phyloP scores from a whole-genome alignment of 1,140 invertebrate genomes.

The Oreohelix idahoensis region DNA sequence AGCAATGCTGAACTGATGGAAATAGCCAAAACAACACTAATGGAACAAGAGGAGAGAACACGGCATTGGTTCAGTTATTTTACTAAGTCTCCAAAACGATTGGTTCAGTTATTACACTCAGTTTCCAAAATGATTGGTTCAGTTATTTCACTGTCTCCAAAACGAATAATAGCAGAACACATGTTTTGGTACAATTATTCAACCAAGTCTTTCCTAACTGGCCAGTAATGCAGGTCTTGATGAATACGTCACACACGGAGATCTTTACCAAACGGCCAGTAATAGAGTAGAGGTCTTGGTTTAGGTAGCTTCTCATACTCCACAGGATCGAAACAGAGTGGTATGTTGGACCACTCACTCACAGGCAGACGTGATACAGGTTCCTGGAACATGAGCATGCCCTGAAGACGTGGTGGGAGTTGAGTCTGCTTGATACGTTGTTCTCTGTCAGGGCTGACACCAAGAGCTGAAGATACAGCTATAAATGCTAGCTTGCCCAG shows the following conservation, averaged over 20 bases:
- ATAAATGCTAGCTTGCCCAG: slow-evolving; percentile 15
- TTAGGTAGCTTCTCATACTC: slow-evolving; percentile 6
- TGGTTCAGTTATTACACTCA: too few relatives aligned
- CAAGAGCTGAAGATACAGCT: not conserved
- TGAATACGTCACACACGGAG: too few relatives aligned
- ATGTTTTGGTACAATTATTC: not conserved
- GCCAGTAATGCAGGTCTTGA: slow-evolving; percentile 4
- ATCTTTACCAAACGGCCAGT: not conserved
- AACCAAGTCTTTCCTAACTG: not conserved
- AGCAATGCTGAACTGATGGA: too few relatives aligned
- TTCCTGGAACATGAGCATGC: slow-evolving; percentile 7
- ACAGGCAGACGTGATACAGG: not conserved
- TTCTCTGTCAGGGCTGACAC: not conserved
- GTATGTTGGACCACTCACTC: not conserved
- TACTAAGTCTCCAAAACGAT: too few relatives aligned
- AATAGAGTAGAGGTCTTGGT: not conserved
- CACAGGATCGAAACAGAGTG: not conserved
- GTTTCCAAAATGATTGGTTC: too few relatives aligned
- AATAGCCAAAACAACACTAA: too few relatives aligned
- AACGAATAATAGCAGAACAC: too few relatives aligned
- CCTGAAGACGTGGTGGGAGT: not conserved
- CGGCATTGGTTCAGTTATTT: too few relatives aligned
- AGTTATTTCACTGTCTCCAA: too few relatives aligned
- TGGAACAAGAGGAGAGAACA: too few relatives aligned
- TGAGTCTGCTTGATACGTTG: not conserved